These are phyloP conservation scores for Sakesphorus luctuosus DNA, from an alignment of 2,113 vertebrate species.

Conservation along the genomic window DNA sequence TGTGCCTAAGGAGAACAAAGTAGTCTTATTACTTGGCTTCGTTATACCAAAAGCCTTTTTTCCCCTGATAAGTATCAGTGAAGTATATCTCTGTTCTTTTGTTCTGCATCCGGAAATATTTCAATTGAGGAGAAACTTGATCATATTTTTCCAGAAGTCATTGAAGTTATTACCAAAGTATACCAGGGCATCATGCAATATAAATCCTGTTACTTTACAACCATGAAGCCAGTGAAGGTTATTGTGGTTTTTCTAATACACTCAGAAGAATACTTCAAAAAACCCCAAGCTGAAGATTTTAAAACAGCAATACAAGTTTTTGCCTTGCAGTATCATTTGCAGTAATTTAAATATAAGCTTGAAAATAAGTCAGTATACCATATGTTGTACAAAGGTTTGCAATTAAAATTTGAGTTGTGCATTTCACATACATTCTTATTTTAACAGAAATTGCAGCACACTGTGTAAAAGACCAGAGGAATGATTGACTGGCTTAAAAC, in stretches of 20 bases:
- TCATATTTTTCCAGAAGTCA: slow-evolving; percentile 43
- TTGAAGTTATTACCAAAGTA: slow-evolving; percentile 52
- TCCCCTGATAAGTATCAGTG: slow-evolving; percentile 39
- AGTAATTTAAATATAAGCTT: slow-evolving; percentile 1
- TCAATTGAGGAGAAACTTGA: slow-evolving; percentile 63
- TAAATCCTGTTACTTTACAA: slow-evolving; percentile 55
- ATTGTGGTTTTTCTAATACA: slow-evolving; percentile 21
- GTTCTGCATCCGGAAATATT: slow-evolving; percentile 63
- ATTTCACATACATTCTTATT: not conserved
- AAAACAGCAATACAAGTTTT: not conserved
- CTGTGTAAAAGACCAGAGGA: not conserved
- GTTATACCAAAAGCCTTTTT: slow-evolving; percentile 53
- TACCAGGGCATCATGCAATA: slow-evolving; percentile 24
- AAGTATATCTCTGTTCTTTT: slow-evolving; percentile 48
- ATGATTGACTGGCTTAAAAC: not conserved
- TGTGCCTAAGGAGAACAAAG: slow-evolving; percentile 65
- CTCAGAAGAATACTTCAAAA: slow-evolving; percentile 10
- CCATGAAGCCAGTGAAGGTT: slow-evolving; percentile 24
- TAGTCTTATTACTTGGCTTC: slow-evolving; percentile 44
- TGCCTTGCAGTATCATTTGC: not conserved
- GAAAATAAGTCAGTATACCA: not conserved
- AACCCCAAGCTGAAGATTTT: not conserved
- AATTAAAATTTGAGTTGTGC: not conserved
- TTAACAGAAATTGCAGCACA: not conserved
- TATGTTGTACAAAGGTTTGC: not conserved